Percentiles rank a stretch among this genome's conserved stretches.
These are phyloP conservation scores for Anaspis maculata DNA, from an alignment of 2,888 invertebrate species.

Conservation along the genomic window DNA sequence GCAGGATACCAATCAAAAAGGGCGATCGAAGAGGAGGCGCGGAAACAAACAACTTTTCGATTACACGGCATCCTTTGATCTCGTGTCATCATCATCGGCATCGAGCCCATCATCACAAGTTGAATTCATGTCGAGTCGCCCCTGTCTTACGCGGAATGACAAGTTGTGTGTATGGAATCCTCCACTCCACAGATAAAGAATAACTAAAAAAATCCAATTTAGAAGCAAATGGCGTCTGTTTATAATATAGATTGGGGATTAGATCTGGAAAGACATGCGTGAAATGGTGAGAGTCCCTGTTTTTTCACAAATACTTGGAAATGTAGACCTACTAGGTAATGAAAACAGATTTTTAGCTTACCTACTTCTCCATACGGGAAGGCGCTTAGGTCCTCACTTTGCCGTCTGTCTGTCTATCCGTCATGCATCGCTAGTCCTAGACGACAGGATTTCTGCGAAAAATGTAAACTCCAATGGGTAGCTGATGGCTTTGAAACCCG, in stretches of 20 bases:
- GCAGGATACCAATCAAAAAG: too few relatives aligned
- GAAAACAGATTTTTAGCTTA: too few relatives aligned
- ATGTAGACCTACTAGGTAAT: too few relatives aligned
- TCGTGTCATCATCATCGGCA: constrained; percentile 12
- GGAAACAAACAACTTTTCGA: constrained; percentile 29
- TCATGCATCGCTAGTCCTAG: too few relatives aligned
- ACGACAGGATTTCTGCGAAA: too few relatives aligned
- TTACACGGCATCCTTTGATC: constrained; percentile 29
- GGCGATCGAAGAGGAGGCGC: constrained; percentile 8
- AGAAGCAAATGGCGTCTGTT: constrained; percentile 35
- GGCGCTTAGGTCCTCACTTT: too few relatives aligned
- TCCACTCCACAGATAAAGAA: constrained; percentile 22
- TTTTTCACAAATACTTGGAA: too few relatives aligned
- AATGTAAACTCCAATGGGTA: too few relatives aligned
- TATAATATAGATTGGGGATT: constrained; percentile 31
- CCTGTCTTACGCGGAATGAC: constrained; percentile 12
- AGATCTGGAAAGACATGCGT: background rate
- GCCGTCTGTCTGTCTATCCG: too few relatives aligned
- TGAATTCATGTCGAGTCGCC: constrained; percentile 11
- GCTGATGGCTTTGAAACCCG: too few relatives aligned
- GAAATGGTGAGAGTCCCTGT: too few relatives aligned
- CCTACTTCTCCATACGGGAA: too few relatives aligned
- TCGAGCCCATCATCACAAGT: constrained; percentile 14
- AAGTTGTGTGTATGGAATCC: constrained; percentile 14
- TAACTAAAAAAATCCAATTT: constrained; percentile 32